Evolutionary conservation across 2,113 vertebrate genomes (phyloP), one percentile per base, ranked within the genome.

Genomic region (Rhineura floridana): DNA sequence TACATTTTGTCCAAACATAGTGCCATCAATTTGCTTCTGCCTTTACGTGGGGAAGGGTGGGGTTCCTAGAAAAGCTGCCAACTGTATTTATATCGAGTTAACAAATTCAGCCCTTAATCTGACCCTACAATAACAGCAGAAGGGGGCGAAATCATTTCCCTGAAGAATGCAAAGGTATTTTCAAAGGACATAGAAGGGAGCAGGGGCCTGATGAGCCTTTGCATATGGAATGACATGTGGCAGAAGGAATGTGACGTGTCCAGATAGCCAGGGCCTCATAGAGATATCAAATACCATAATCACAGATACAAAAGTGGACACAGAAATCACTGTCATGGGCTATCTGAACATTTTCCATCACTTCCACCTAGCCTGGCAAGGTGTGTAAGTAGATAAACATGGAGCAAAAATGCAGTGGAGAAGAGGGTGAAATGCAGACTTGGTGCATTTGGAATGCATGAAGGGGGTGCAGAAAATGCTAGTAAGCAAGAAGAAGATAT

Each of bases 171-270:
- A 90, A 88, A 90, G 87, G 89, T 89, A 92, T 52, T 84, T 83
- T 87, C 92, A 0, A 87, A 73, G 91, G 84, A 92, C 94, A 90
- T 94, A 92, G 89, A 89, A 93, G 86, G 92, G 90, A 93, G 80
- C 83, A 88, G 87, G 36, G 83, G 44, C 85, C 84, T 83, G 90
- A 88, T 77, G 77, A 33, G 39, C 23, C 3, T 90, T 90, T 86
- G 85, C 92, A 88, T 92, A 91, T 90, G 86, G 91, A 83, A 39
- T 90, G 89, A 90, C 86, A 91, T 78, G 67, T 87, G 90, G 92
- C 67, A 81, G 91, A 87, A 89, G 81, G 90, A 93, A 42, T 2
- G 79, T 67, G 91, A 80, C 1, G 83, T n/a, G 0, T 91, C 91
- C 92, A 87, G 94, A 85, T 80, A 86, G 82, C 75, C 33, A 42